phyloP scores from a whole-genome alignment of 2,888 invertebrate species.

The Therioaphis trifolii region DNA sequence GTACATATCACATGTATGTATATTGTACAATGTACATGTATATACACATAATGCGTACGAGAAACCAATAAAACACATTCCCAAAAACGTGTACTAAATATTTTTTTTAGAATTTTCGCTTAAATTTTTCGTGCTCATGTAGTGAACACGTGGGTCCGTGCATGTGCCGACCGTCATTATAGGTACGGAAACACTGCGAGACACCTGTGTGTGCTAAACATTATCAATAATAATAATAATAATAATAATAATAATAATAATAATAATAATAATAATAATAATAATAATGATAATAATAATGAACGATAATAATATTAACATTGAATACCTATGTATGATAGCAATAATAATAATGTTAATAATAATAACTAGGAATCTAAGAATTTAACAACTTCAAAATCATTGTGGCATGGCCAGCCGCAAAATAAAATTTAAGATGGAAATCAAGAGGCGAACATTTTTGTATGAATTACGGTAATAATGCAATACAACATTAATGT shows the following conservation, averaged over 20 bases:
- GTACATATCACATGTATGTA: not conserved
- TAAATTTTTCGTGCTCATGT: conserved; percentile 47
- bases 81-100: conserved; percentile 47
- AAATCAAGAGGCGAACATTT: too few species aligned
- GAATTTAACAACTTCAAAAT: not conserved
- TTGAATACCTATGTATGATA: not conserved
- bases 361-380: not conserved
- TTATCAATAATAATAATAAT: conserved; percentile 35
- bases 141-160: conserved; percentile 38
- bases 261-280: not conserved
- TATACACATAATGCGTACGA: not conserved
- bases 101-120: conserved; percentile 58
- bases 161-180: not conserved
- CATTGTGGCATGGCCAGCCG: not conserved
- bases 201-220: conserved; percentile 31
- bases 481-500: not conserved
- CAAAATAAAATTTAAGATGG: not conserved
- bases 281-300: not conserved
- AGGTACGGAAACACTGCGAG: not conserved
- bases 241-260: not conserved
- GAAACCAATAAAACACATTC: conserved; percentile 22
- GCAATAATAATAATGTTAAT: not conserved
- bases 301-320: too few species aligned
- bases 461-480: not conserved
- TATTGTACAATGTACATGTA: not conserved